Conservation (phyloP, 2,797 vertebrate species). For the Pristis pectinata region DNA sequence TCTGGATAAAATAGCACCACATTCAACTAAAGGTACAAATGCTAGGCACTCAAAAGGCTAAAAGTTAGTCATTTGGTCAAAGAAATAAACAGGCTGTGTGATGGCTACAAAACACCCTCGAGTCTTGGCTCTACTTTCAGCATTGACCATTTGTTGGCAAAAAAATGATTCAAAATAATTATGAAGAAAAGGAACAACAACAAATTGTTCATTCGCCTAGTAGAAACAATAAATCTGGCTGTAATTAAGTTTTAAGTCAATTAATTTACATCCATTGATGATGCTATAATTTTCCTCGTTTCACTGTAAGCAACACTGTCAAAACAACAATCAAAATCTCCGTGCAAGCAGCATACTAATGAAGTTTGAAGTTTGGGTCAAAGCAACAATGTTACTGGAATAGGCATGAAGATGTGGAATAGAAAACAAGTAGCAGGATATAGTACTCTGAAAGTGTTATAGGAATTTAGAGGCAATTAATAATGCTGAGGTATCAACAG, state of each 20-base stretch:
- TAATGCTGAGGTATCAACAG: background rate
- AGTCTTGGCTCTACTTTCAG: background rate
- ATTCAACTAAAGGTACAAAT: background rate
- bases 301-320: background rate
- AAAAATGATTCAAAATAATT: background rate
- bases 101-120: slow-evolving; percentile 23
- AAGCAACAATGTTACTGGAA: background rate
- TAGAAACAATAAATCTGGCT: background rate
- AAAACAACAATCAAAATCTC: slow-evolving; percentile 2
- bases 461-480: slow-evolving; percentile 1
- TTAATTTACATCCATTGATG: background rate
- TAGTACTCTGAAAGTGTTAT: background rate
- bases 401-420: slow-evolving; percentile 12
- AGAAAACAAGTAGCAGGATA: background rate
- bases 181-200: slow-evolving; percentile 16
- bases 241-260: background rate
- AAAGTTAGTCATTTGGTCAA: slow-evolving; percentile 6
- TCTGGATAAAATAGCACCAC: slow-evolving; percentile 10
- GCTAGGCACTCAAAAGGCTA: slow-evolving; percentile 34
- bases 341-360: slow-evolving; percentile 4
- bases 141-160: slow-evolving; percentile 10
- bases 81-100: slow-evolving; percentile 7
- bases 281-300: background rate
- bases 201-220: background rate
- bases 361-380: slow-evolving; percentile 2